A percentile compares a stretch with the other conserved stretches of the same genome.
These are phyloP conservation scores for Umimayanthus kanabou DNA, from an alignment of 92 coral and sea anemone genomes.

Conservation along the genomic window DNA sequence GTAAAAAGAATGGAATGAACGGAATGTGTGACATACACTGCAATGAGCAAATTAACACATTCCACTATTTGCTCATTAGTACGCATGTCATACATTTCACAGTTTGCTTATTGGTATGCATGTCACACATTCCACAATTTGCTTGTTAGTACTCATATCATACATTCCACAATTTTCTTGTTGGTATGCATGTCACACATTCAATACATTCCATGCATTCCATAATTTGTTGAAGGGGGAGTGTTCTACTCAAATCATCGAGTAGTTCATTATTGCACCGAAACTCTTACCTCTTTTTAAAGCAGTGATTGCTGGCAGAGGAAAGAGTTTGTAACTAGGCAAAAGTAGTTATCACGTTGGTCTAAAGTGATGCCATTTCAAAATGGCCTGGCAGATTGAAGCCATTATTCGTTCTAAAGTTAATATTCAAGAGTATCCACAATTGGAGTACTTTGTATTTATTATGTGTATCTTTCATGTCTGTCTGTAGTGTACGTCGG, in stretches of 20 bases:
- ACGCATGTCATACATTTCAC: too few species aligned
- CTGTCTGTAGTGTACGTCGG: not conserved
- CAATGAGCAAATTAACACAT: too few species aligned
- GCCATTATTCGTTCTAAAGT: slow-evolving; percentile 70
- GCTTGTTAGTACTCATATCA: too few species aligned
- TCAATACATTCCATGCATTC: too few species aligned
- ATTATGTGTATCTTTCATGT: slow-evolving; percentile 58
- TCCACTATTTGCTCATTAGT: too few species aligned
- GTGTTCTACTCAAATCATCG: not conserved
- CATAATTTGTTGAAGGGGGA: too few species aligned
- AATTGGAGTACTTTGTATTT: slow-evolving; percentile 69
- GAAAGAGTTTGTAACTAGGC: not conserved
- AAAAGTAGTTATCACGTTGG: slow-evolving; percentile 26
- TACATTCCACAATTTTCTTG: too few species aligned
- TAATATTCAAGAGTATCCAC: slow-evolving; percentile 52
- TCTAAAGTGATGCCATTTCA: slow-evolving; percentile 30
- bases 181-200: too few species aligned
- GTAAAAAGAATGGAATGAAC: too few species aligned
- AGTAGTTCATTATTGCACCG: not conserved
- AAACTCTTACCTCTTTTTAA: slow-evolving; percentile 2
- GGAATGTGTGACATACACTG: too few species aligned
- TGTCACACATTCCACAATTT: too few species aligned
- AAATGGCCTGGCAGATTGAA: slow-evolving; percentile 79
- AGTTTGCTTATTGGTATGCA: too few species aligned
- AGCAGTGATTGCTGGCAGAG: not conserved